Percentiles rank a stretch among this genome's conserved stretches.
phyloP scores from a whole-genome alignment of 2,888 invertebrate genomes.

The Ophion costatus region DNA sequence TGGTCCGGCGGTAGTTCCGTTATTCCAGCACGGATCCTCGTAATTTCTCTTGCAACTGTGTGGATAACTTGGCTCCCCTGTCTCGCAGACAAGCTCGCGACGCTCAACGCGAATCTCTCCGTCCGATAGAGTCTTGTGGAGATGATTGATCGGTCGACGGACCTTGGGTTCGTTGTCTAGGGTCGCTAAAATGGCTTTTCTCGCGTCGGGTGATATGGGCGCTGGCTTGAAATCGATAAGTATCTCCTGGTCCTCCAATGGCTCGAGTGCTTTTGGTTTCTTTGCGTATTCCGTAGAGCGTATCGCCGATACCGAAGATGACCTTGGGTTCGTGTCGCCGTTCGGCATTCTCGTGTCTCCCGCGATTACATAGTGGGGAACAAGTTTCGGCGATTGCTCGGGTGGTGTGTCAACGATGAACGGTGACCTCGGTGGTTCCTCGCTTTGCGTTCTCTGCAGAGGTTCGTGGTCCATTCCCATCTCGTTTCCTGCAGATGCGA shows the following conservation, averaged over 20 bases:
- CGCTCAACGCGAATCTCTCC: conserved; percentile 88
- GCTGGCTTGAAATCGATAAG: conserved; percentile 95
- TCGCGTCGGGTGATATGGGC: conserved; percentile 87
- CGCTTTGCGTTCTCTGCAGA: conserved; percentile 92
- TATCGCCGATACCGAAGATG: conserved; percentile 7
- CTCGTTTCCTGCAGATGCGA: conserved; percentile 67
- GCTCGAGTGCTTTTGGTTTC: conserved; percentile 43
- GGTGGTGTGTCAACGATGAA: conserved; percentile 87
- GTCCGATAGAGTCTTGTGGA: conserved; percentile 92
- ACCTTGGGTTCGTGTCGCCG: conserved; percentile 71
- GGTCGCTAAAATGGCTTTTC: conserved; percentile 75
- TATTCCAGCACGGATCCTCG: conserved; percentile 80
- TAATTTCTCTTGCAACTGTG: conserved; percentile 81
- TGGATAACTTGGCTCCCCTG: conserved; percentile 83
- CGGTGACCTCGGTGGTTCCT: conserved; percentile 92
- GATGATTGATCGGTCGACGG: conserved; percentile 83
- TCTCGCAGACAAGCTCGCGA: conserved; percentile 82
- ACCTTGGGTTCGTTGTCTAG: conserved; percentile 79
- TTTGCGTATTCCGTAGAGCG: conserved; percentile 26
- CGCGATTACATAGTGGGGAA: conserved; percentile 31
- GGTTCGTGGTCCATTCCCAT: conserved; percentile 88
- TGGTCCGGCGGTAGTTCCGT: conserved; percentile 72
- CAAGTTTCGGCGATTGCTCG: conserved; percentile 69
- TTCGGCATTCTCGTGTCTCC: conserved; percentile 73
- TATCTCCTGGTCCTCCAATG: conserved; percentile 89